Evolutionary conservation across 2,888 invertebrate genomes (phyloP), one percentile per base, ranked within the genome.

Genomic region (Galeopsomyia nigrocyanea): DNA sequence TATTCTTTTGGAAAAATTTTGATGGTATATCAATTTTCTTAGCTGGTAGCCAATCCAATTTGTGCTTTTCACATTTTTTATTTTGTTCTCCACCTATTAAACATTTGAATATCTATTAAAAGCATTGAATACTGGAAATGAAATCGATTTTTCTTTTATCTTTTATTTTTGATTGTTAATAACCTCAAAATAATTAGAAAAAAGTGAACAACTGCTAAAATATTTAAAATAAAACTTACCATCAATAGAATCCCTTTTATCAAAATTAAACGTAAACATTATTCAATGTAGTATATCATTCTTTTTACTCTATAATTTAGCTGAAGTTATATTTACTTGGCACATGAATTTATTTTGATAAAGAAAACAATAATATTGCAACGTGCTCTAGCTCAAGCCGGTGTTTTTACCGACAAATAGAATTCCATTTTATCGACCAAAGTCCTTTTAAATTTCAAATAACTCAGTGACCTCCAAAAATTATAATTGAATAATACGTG

Each of bases 11-110:
- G 2, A 77, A 71, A 72, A 75, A 62, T 22, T 77, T 71, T 2
- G 50, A 0, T 13, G 74, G 74, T 65, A 82, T 61, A 26, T 80
- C 67, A 0, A 85, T 78, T 75, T 81, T 76, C 47, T 66, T 75
- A 1, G 83, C 84, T 50, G 80, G 68, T 63, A 82, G 78, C 85
- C 85, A 86, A 66, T 76, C 57, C 13, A 83, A 71, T 26, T 73
- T 65, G 55, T 69, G 58, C 67, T 71, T 56, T 49, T 75, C 67
- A 47, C 2, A 3, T 22, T 60, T 67, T 53, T 66, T 19, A 3
- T 58, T 56, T 19, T 17, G 19, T 3, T 60, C 46, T 65, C 68
- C 60, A 64, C 71, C 70, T 73, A 46, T 21, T 31, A 49, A 66
- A 62, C 10, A 39, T 39, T 39, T 39, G 5, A 39, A 39, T 39